Evolutionary conservation across 2,888 invertebrate species (phyloP).

Genomic region (Dynastes grantii): DNA sequence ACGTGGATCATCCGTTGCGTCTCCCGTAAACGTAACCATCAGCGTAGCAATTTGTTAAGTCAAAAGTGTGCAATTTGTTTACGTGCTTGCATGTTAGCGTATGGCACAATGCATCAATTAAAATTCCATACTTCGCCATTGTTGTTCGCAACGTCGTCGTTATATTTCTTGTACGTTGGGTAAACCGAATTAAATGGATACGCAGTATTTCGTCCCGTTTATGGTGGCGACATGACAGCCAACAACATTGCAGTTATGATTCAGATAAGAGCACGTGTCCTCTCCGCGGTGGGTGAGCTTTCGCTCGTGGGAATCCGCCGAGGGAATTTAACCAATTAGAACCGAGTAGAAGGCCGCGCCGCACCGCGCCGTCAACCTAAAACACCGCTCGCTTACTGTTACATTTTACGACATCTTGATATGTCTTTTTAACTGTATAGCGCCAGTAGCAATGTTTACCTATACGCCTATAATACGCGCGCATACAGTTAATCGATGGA

Average conservation of each 20-base stretch:
- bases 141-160: conserved; percentile 35
- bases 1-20: conserved; percentile 15
- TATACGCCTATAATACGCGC: background rate
- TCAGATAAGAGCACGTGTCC: conserved; percentile 61
- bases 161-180: background rate
- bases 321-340: conserved; percentile 59
- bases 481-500: background rate
- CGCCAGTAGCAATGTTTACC: conserved; percentile 31
- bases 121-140: conserved; percentile 44
- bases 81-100: conserved; percentile 5
- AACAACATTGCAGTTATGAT: conserved; percentile 54
- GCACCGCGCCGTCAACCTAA: conserved; percentile 14
- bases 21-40: background rate
- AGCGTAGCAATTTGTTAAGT: background rate
- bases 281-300: conserved; percentile 59
- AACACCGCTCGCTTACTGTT: conserved; percentile 46
- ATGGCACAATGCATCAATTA: conserved; percentile 43
- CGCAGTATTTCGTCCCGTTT: conserved; percentile 43
- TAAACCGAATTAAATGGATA: conserved; percentile 48
- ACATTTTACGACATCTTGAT: conserved; percentile 51
- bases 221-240: conserved; percentile 48
- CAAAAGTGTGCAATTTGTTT: conserved; percentile 14
- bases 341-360: conserved; percentile 2
- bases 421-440: conserved; percentile 36
- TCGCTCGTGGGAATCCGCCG: conserved; percentile 62